Base-by-base conservation (phyloP, 2,888 invertebrate genomes). In the Thalpophila matura region DNA sequence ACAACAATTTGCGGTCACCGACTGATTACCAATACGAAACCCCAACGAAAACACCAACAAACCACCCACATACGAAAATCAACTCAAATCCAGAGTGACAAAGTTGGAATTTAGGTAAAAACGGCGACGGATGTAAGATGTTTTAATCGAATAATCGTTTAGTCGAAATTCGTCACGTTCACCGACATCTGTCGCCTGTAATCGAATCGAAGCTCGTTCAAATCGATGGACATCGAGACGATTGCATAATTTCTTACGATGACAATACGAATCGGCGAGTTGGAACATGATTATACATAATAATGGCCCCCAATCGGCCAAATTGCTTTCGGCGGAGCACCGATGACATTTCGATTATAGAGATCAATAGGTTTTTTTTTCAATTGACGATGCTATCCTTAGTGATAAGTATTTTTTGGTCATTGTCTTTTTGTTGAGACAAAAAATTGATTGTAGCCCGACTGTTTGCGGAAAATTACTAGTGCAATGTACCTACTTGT, bases 1-100 rank as follows among this genome's bases (percentile, higher is more conserved):
- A 94, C 94, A 93, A 94, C 94, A 91, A 94, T 94, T 94, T 95
- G 94, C 93, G 94, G 94, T 95, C 91, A 92, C 92, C 90, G 89
- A 83, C 92, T 95, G 92, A 94, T 94, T 94, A 94, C 93, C 90
- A 89, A 91, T 91, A 91, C 86, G 80, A 86, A 85, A 80, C 86
- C 87, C 86, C 81, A 84, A 83, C 86, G 86, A 86, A 89, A 90
- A 89, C 78, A 87, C 79, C 74, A 82, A 74, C 76, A 75, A 72
- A 71, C 31, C 45, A 18, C 29, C 29, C 43, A 42, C 70, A 73
- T 55, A 35, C 12, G 4, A 87, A 79, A 79, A 57, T 57, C 51
- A 59, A 81, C 85, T 72, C 66, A 86, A 84, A 38, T 0, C 0
- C 1, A 37, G 6, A 0, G 1, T 0, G 2, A 54, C 70, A 85